Evolutionary conservation across 2,113 vertebrate genomes (phyloP).

Genomic region (Vireo altiloquus): DNA sequence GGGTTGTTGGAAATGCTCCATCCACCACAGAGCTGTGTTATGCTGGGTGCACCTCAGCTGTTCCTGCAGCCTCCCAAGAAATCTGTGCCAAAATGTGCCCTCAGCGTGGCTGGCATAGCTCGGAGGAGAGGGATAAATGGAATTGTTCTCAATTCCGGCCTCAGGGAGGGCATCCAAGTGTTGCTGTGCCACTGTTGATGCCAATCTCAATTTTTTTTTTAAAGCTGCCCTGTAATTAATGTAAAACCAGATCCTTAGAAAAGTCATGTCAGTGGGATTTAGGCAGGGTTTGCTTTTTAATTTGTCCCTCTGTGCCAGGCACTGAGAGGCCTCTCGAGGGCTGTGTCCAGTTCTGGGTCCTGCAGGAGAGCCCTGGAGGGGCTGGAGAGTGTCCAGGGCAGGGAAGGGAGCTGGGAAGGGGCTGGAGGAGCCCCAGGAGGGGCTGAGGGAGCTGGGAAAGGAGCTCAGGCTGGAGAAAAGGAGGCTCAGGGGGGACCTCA

Average conservation of each 20-base stretch:
- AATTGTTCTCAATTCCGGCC: neutral
- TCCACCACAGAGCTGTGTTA: neutral
- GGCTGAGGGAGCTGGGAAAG: neutral
- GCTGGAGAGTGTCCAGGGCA: neutral
- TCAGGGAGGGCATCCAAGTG: neutral
- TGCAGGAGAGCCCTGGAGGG: neutral
- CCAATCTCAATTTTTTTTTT: neutral
- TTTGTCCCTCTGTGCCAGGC: neutral
- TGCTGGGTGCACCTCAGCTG: slow-evolving; percentile 18
- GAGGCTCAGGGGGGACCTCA: neutral
- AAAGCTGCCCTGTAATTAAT: neutral
- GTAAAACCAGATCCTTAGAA: neutral
- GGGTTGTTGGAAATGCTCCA: neutral
- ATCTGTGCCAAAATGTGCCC: neutral
- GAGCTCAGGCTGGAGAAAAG: neutral
- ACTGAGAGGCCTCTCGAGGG: neutral
- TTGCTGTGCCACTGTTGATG: neutral
- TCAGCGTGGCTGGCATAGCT: neutral
- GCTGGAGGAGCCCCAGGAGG: neutral
- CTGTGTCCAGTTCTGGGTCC: neutral
- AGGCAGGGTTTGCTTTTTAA: neutral
- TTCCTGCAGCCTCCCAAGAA: neutral
- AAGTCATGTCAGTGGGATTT: neutral
- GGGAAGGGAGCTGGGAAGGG: neutral
- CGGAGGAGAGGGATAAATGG: neutral